A percentile compares a stretch with the other conserved stretches of the same genome.
These are phyloP conservation scores for Boleophthalmus pectinirostris DNA, from an alignment of 2,113 vertebrate genomes.

Conservation along the genomic window DNA sequence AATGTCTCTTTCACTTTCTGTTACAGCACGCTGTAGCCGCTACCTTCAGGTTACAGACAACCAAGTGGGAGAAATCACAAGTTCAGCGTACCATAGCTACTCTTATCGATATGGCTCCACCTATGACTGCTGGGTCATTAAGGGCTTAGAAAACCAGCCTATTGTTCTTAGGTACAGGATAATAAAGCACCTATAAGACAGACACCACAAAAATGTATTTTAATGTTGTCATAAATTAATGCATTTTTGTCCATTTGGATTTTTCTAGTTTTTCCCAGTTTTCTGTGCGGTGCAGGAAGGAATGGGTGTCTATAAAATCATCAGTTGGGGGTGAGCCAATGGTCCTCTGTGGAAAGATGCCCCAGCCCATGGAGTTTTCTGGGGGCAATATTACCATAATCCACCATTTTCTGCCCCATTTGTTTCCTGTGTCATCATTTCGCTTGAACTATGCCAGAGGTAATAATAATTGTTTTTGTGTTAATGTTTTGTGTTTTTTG, in stretches of 20 bases:
- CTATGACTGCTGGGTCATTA: slow-evolving; percentile 77
- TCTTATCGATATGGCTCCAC: slow-evolving; percentile 56
- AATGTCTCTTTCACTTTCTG: neutral
- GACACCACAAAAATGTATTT: neutral
- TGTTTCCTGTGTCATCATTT: slow-evolving; percentile 69
- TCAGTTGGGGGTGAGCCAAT: slow-evolving; percentile 51
- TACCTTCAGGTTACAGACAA: slow-evolving; percentile 60
- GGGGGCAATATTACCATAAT: slow-evolving; percentile 78
- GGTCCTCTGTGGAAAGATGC: slow-evolving; percentile 73
- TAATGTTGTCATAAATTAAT: neutral
- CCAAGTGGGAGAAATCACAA: slow-evolving; percentile 72
- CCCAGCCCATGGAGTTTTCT: slow-evolving; percentile 65
- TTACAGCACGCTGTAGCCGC: slow-evolving; percentile 67
- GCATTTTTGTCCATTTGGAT: neutral
- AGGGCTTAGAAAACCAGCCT: slow-evolving; percentile 60
- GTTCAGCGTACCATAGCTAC: slow-evolving; percentile 68
- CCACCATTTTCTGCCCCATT: slow-evolving; percentile 71
- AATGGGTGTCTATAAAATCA: slow-evolving; percentile 72
- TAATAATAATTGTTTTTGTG: slow-evolving; percentile 3
- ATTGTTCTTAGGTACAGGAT: slow-evolving; percentile 76
- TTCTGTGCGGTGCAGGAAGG: slow-evolving; percentile 63
- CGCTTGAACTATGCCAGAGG: slow-evolving; percentile 75
- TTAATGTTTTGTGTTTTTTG: neutral
- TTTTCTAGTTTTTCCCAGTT: slow-evolving; percentile 76
- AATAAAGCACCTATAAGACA: neutral